Evolutionary conservation across 2,888 invertebrate species (phyloP).

Genomic region (Serripes groenlandicus): DNA sequence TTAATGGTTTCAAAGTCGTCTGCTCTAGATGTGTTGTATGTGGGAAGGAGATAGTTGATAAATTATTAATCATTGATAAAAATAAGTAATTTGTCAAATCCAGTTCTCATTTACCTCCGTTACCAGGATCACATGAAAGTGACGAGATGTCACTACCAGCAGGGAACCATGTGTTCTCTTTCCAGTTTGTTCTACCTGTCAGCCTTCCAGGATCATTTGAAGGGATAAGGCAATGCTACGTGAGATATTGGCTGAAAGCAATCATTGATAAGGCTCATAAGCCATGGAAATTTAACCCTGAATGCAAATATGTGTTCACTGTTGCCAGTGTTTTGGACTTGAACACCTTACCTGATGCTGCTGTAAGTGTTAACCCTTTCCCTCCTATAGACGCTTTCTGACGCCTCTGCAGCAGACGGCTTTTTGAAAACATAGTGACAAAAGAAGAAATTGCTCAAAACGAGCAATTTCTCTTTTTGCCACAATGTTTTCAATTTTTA

Average conservation of each 20-base stretch:
- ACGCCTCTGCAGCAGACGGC: too few species aligned
- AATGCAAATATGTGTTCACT: slow-evolving; percentile 93
- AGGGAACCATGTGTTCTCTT: slow-evolving; percentile 92
- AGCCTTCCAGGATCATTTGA: slow-evolving; percentile 83
- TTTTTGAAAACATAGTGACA: background rate
- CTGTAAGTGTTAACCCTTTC: too few species aligned
- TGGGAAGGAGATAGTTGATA: too few species aligned
- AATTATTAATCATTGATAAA: too few species aligned
- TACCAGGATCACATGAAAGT: slow-evolving; percentile 33
- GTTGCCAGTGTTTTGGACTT: slow-evolving; percentile 93
- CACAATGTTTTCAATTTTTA: background rate
- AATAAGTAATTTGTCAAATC: too few species aligned
- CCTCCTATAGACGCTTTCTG: too few species aligned
- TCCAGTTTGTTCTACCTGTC: slow-evolving; percentile 91
- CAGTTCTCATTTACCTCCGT: too few species aligned
- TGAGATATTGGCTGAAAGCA: slow-evolving; percentile 93
- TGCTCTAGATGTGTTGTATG: too few species aligned
- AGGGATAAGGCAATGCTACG: slow-evolving; percentile 88
- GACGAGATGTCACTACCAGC: slow-evolving; percentile 88
- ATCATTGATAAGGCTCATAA: slow-evolving; percentile 92
- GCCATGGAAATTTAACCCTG: slow-evolving; percentile 94
- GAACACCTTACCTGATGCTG: slow-evolving; percentile 87
- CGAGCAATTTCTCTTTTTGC: background rate
- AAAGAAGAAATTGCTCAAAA: background rate
- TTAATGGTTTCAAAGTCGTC: too few species aligned